These are phyloP conservation scores for Ophioninae sp. DNA, from an alignment of 2,888 invertebrate species.

Conservation along the genomic window DNA sequence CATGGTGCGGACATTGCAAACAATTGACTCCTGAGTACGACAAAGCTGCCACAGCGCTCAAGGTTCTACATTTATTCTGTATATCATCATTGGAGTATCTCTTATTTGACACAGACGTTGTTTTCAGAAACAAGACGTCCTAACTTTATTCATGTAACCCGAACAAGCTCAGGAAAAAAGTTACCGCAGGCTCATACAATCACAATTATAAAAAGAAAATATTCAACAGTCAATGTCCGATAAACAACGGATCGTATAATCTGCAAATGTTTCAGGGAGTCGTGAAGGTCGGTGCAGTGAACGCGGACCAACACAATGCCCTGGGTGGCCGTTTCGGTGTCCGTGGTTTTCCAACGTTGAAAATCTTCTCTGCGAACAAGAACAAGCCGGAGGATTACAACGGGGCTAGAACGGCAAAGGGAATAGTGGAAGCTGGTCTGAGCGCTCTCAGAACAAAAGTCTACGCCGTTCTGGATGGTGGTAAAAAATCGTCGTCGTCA, in stretches of 20 bases:
- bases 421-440: constrained; percentile 92
- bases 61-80: constrained; percentile 83
- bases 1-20: constrained; percentile 98
- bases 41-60: constrained; percentile 95
- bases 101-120: too few species aligned
- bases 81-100: not conserved
- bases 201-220: too few species aligned
- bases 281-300: constrained; percentile 96
- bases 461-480: constrained; percentile 86
- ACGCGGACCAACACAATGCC: constrained; percentile 94
- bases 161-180: too few species aligned
- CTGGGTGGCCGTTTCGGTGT: constrained; percentile 91
- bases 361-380: constrained; percentile 94
- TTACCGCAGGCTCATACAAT: too few species aligned
- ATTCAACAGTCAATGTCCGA: too few species aligned
- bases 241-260: too few species aligned
- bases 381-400: constrained; percentile 91
- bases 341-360: constrained; percentile 97
- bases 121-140: too few species aligned
- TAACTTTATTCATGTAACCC: too few species aligned
- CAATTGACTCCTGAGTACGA: constrained; percentile 95
- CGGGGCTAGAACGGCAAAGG: constrained; percentile 92
- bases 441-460: constrained; percentile 89
- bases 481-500: constrained; percentile 73
- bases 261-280: constrained; percentile 86